phyloP scores from a whole-genome alignment of 2,113 vertebrate species.

The Carollia perspicillata region DNA sequence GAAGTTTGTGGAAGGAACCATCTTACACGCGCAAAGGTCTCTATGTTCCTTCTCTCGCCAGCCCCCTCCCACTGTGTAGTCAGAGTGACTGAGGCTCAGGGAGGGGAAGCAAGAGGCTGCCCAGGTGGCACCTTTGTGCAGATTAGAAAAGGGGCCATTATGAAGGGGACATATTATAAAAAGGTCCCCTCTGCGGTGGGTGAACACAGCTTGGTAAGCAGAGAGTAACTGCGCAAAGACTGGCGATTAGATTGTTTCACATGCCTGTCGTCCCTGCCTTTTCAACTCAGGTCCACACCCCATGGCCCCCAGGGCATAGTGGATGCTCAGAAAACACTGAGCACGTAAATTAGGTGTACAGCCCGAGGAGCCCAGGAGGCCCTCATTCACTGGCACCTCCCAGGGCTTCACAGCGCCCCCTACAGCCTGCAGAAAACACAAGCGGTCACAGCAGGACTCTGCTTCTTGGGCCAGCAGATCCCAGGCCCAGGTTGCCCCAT shows the following conservation, averaged over 20 bases:
- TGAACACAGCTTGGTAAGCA: neutral
- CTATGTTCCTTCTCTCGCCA: neutral
- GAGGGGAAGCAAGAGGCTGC: too few species aligned
- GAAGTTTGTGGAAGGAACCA: neutral
- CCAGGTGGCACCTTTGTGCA: neutral
- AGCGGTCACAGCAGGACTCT: neutral
- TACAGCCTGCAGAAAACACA: neutral
- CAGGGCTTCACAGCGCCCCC: slow-evolving; percentile 38
- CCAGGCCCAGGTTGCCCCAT: slow-evolving; percentile 30
- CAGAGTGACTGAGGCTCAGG: neutral
- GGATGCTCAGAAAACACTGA: neutral
- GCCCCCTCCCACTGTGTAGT: neutral
- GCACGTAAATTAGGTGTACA: neutral
- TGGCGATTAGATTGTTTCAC: neutral
- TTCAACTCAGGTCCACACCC: neutral
- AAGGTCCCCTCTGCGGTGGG: neutral
- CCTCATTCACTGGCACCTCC: slow-evolving; percentile 52
- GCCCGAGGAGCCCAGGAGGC: neutral
- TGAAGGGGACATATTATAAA: too few species aligned
- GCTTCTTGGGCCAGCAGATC: slow-evolving; percentile 45
- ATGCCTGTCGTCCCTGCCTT: fast-evolving
- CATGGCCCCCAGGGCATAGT: fast-evolving
- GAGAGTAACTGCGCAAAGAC: neutral
- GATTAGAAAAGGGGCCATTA: neutral
- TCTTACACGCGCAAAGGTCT: neutral